Evolutionary conservation across 2,113 vertebrate species (phyloP).

Genomic region (Sturnira hondurensis): DNA sequence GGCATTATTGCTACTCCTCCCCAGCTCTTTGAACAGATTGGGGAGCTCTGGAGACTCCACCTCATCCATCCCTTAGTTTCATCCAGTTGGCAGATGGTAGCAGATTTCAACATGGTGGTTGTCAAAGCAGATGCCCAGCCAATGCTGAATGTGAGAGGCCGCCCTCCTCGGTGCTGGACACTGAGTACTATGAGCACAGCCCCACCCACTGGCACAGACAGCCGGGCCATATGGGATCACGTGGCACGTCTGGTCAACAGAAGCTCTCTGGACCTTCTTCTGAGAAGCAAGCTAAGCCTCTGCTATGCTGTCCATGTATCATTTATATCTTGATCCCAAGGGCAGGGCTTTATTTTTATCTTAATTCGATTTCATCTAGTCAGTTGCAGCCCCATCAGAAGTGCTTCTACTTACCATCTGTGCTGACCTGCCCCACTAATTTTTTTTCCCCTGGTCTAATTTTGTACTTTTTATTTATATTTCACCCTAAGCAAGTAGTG

Average conservation of each 20-base stretch:
- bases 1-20: not conserved
- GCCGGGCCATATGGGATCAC: accelerated
- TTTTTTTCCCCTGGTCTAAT: conserved; percentile 28
- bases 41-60: not conserved
- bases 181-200: accelerated
- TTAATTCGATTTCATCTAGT: not conserved
- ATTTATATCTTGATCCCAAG: not conserved
- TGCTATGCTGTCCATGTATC: not conserved
- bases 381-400: not conserved
- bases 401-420: not conserved
- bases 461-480: conserved; percentile 56
- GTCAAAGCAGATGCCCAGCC: not conserved
- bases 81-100: accelerated
- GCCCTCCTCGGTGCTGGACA: not conserved
- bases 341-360: not conserved
- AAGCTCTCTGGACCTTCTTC: not conserved
- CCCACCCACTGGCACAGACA: accelerated
- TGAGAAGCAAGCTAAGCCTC: not conserved
- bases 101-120: accelerated
- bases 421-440: not conserved
- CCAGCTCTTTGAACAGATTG: not conserved
- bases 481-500: not conserved
- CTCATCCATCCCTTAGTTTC: not conserved
- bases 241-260: not conserved
- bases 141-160: accelerated